These are phyloP conservation scores for Hyppa rectilinea DNA, from an alignment of 2,888 invertebrate species.

Conservation along the genomic window DNA sequence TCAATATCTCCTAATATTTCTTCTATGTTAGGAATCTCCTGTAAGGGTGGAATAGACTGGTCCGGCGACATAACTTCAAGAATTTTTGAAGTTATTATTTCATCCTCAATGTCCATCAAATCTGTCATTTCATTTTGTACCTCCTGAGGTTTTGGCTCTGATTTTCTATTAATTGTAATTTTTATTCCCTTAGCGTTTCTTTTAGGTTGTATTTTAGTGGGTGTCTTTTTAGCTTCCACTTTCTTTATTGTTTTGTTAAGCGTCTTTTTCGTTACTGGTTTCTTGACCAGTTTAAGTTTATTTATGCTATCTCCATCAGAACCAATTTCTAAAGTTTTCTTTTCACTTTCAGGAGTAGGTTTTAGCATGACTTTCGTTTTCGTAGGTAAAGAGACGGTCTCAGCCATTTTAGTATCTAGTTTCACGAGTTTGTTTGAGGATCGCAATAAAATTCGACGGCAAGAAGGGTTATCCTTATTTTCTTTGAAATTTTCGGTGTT, in stretches of 20 bases:
- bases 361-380: slow-evolving; percentile 58
- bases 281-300: slow-evolving; percentile 27
- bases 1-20: slow-evolving; percentile 47
- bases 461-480: slow-evolving; percentile 63
- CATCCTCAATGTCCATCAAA: slow-evolving; percentile 71
- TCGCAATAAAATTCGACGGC: slow-evolving; percentile 74
- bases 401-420: slow-evolving; percentile 23
- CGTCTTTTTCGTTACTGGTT: slow-evolving; percentile 39
- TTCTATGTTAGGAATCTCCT: slow-evolving; percentile 43
- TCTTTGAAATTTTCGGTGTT: slow-evolving; percentile 69
- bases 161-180: not conserved
- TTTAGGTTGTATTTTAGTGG: slow-evolving; percentile 49
- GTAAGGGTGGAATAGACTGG: slow-evolving; percentile 16
- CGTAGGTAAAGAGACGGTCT: slow-evolving; percentile 35
- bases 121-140: slow-evolving; percentile 22
- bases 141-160: slow-evolving; percentile 9
- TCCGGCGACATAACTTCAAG: slow-evolving; percentile 52
- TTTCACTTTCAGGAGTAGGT: slow-evolving; percentile 21
- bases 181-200: slow-evolving; percentile 34
- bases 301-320: slow-evolving; percentile 19
- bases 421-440: slow-evolving; percentile 73
- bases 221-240: slow-evolving; percentile 37
- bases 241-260: slow-evolving; percentile 40
- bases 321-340: slow-evolving; percentile 13
- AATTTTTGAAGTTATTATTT: slow-evolving; percentile 70